A percentile compares a stretch with the other conserved stretches of the same genome.
These are phyloP conservation scores for Sebastes nivosus DNA, from an alignment of 2,797 vertebrate genomes.

Conservation along the genomic window DNA sequence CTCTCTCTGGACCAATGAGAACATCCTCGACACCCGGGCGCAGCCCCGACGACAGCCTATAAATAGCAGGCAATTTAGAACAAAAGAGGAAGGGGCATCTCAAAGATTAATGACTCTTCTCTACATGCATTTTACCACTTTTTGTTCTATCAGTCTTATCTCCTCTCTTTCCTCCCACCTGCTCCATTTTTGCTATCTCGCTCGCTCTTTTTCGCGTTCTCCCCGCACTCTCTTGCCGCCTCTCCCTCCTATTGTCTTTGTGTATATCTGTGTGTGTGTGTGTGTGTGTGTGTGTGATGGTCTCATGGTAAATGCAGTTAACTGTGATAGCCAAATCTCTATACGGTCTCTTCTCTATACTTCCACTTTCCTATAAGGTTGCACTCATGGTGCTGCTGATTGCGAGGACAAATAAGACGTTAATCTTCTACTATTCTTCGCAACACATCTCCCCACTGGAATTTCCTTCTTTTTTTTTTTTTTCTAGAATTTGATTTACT, in stretches of 20 bases:
- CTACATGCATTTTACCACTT: slow-evolving; percentile 61
- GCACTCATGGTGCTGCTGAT: background rate
- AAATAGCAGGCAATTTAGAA: slow-evolving; percentile 74
- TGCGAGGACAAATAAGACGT: slow-evolving; percentile 10
- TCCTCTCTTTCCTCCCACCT: slow-evolving; percentile 32
- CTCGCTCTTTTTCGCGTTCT: slow-evolving; percentile 21
- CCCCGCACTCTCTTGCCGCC: background rate
- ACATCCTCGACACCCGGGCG: slow-evolving; percentile 39
- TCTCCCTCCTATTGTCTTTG: slow-evolving; percentile 23
- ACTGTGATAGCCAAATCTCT: background rate
- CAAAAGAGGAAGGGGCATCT: slow-evolving; percentile 49
- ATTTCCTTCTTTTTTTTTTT: background rate
- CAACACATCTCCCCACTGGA: background rate
- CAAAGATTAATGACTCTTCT: slow-evolving; percentile 71
- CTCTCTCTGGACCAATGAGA: slow-evolving; percentile 62
- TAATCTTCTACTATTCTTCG: background rate
- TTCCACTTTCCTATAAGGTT: background rate
- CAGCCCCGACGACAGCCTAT: slow-evolving; percentile 56
- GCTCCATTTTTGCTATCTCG: slow-evolving; percentile 26
- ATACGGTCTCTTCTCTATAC: background rate
- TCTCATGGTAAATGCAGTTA: slow-evolving; percentile 9
- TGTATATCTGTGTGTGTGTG: background rate
- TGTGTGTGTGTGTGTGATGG: background rate
- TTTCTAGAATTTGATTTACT: slow-evolving; percentile 10
- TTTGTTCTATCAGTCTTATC: slow-evolving; percentile 61